phyloP scores from a whole-genome alignment of 2,113 vertebrate species.

The Myiozetetes cayanensis region DNA sequence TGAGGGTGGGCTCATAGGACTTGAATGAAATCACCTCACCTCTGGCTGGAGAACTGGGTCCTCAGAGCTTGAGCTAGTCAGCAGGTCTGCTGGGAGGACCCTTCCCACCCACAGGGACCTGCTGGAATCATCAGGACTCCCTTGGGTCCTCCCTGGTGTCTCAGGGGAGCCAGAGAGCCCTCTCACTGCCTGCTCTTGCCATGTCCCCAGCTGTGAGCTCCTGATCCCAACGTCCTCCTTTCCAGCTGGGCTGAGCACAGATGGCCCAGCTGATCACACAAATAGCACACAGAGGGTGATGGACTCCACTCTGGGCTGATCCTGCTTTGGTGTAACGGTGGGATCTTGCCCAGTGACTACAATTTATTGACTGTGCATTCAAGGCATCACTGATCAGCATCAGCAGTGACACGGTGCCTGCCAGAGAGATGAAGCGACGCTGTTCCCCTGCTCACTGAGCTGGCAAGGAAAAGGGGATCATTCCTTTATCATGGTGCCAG shows the following conservation, averaged over 20 bases:
- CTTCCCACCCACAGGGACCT: background rate
- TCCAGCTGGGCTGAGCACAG: background rate
- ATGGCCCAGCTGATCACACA: background rate
- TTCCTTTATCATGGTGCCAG: background rate
- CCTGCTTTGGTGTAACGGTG: background rate
- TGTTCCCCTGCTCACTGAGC: background rate
- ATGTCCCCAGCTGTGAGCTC: accelerated
- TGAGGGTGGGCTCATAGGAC: background rate
- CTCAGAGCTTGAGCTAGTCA: background rate
- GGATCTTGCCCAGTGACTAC: background rate
- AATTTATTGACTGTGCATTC: background rate
- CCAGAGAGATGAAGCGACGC: background rate
- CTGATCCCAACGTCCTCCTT: accelerated
- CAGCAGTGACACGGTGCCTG: background rate
- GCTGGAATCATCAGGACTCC: background rate
- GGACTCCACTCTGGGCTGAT: background rate
- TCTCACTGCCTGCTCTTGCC: background rate
- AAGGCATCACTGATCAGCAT: background rate
- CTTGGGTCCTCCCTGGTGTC: background rate
- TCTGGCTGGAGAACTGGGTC: background rate
- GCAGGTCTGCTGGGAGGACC: background rate
- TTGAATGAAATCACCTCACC: background rate
- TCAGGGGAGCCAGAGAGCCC: background rate
- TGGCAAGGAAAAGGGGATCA: background rate
- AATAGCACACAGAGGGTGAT: accelerated